A percentile compares a stretch with the other conserved stretches of the same genome.
Conservation (phyloP, 2,797 vertebrate genomes). For the Pagetopsis macropterus region DNA sequence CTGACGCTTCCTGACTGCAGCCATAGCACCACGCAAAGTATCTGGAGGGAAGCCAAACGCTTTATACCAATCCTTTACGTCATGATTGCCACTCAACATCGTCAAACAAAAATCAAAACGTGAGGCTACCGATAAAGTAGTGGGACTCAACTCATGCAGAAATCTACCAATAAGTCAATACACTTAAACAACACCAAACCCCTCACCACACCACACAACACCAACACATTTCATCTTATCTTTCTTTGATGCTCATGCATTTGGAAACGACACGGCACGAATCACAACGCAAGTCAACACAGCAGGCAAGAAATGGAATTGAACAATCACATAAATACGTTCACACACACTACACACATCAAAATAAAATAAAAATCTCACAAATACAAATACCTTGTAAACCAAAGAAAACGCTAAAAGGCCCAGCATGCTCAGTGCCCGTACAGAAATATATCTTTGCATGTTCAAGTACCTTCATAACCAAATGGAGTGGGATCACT, state of each 20-base stretch:
- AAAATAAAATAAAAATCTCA: background rate
- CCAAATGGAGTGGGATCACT: constrained; percentile 93
- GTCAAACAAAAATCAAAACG: background rate
- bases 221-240: background rate
- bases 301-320: constrained; percentile 7
- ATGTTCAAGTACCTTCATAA: constrained; percentile 89
- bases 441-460: background rate
- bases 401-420: background rate
- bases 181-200: constrained; percentile 5
- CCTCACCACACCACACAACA: background rate
- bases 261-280: constrained; percentile 13
- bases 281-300: constrained; percentile 23
- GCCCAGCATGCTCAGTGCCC: constrained; percentile 55
- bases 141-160: background rate
- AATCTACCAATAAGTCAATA: background rate
- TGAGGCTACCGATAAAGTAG: background rate
- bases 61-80: constrained; percentile 45
- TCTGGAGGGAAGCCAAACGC: constrained; percentile 83
- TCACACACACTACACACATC: background rate
- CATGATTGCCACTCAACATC: background rate
- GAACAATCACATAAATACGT: constrained; percentile 7
- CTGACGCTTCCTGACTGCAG: constrained; percentile 83
- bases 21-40: constrained; percentile 84
- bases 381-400: background rate
- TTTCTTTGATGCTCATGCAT: constrained; percentile 30